A percentile compares a stretch with the other conserved stretches of the same genome.
These are phyloP conservation scores for Choristoneura fumiferana DNA, from an alignment of 1,140 invertebrate genomes.

Conservation along the genomic window DNA sequence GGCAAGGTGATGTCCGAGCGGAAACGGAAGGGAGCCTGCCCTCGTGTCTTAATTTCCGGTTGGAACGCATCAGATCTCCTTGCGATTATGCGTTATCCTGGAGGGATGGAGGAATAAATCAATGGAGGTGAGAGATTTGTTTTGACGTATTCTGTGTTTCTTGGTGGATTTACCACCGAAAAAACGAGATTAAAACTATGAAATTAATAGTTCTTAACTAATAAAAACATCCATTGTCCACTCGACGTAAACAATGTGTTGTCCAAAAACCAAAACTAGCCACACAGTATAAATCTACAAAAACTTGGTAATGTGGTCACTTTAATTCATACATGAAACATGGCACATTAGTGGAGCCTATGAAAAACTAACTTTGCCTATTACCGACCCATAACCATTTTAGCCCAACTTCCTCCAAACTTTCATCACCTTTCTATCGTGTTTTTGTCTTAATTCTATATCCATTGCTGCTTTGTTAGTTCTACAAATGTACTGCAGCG, in stretches of 20 bases:
- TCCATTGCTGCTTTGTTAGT: not conserved
- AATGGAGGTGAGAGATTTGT: slow-evolving; percentile 2
- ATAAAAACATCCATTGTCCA: not conserved
- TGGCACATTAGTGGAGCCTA: slow-evolving; percentile 39
- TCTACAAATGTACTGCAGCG: not conserved
- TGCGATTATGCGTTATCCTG: slow-evolving; percentile 15
- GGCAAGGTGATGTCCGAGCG: slow-evolving; percentile 23
- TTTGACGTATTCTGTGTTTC: not conserved
- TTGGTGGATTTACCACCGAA: too few species aligned
- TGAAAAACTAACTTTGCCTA: slow-evolving; percentile 55
- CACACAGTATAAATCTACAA: not conserved
- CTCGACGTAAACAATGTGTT: not conserved
- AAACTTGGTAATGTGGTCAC: slow-evolving; percentile 35
- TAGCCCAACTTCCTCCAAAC: slow-evolving; percentile 24
- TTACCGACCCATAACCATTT: slow-evolving; percentile 38
- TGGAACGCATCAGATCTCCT: slow-evolving; percentile 19
- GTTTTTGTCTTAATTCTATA: not conserved
- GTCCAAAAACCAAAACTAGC: not conserved
- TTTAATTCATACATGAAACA: slow-evolving; percentile 43
- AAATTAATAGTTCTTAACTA: not conserved
- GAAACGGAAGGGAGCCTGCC: slow-evolving; percentile 10
- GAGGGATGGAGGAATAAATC: too few species aligned
- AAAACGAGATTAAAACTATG: too few species aligned
- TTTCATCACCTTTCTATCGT: not conserved
- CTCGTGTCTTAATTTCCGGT: slow-evolving; percentile 23